Conservation (phyloP, 2,888 invertebrate genomes). For the Pantelozetes paolii region DNA sequence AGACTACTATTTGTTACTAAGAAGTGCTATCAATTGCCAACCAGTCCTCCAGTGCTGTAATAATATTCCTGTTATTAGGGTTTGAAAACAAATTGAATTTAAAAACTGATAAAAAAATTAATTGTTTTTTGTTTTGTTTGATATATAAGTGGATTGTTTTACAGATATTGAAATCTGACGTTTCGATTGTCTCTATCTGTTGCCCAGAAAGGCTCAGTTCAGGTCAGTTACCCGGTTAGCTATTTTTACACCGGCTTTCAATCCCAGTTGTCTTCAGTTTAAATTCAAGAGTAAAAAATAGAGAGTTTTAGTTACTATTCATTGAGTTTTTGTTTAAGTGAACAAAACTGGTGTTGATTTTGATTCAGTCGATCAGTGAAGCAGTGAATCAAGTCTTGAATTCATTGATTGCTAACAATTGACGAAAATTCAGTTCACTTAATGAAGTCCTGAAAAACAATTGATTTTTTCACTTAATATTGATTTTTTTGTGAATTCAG, state of each 20-base stretch:
- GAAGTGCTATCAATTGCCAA: too few relatives aligned
- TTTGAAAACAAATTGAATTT: not conserved
- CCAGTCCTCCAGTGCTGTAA: too few relatives aligned
- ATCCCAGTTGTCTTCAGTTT: conserved; percentile 8
- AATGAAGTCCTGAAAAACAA: not conserved
- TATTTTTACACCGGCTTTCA: conserved; percentile 6
- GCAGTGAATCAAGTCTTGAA: not conserved
- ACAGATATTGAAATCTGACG: too few relatives aligned
- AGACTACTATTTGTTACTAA: too few relatives aligned
- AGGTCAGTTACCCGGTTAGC: conserved; percentile 20
- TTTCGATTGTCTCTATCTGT: not conserved
- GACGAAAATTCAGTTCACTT: conserved; percentile 5
- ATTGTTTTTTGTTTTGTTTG: too few relatives aligned
- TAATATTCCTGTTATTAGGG: not conserved
- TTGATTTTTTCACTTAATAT: not conserved
- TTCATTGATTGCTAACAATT: not conserved
- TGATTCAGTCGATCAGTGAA: conserved; percentile 17
- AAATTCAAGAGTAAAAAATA: not conserved
- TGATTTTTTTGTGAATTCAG: not conserved
- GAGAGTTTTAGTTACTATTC: not conserved
- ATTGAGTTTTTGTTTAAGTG: not conserved
- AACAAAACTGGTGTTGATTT: conserved; percentile 18
- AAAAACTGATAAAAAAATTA: not conserved
- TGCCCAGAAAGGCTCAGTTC: not conserved
- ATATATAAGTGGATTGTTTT: too few relatives aligned